Base-by-base conservation (phyloP, 1,140 invertebrate species). In the Daktulosphaira vitifoliae region DNA sequence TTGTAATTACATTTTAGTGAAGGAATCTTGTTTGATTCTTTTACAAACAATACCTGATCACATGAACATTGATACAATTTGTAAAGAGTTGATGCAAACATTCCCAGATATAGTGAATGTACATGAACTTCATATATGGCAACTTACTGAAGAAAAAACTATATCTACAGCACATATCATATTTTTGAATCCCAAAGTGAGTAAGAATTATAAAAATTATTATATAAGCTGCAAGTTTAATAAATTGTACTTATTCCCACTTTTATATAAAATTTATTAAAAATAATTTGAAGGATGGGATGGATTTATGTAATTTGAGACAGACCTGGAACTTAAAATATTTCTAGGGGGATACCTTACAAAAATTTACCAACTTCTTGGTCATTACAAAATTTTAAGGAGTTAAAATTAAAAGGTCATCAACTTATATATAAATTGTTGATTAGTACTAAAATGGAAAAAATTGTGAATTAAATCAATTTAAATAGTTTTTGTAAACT, bases 111-210 rank as follows among this genome's bases (percentile, higher is more conserved):
- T 90, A 44, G 76, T 87, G 0, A 87, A 86, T 69, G 81, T 90
- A 13, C 88, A 91, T 69, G 88, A 91, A 74, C 78, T 90, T 15
- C 88, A 90, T 68, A 81, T 90, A 3, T 90, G 88, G 88, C 82
- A 87, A 68, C 73, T 90, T 38, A 86, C 84, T 0, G 80, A 81
- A 11, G 76, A 80, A 25, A 83, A 86, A 76, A 81, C 84, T 18
- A 82, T 87, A 52, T 83, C 83, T 3, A 87, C 86, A 0, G 83
- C 81, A n/a, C 85, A 88, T 71, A 83, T 88, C 18, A 83, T 86
- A 70, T 86, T 87, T 71, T 74, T 82, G 59, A 81, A 84, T 38
- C 69, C 70, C 39, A 52, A 69, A 54, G 69, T 70, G 62, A 48
- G 15, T n/a, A 37, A 7, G 16, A 52, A 65, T 11, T 15, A 25